Percentiles rank a stretch among this genome's conserved stretches.
Conservation (phyloP, 2,113 vertebrate genomes). For the Mastomys coucha region DNA sequence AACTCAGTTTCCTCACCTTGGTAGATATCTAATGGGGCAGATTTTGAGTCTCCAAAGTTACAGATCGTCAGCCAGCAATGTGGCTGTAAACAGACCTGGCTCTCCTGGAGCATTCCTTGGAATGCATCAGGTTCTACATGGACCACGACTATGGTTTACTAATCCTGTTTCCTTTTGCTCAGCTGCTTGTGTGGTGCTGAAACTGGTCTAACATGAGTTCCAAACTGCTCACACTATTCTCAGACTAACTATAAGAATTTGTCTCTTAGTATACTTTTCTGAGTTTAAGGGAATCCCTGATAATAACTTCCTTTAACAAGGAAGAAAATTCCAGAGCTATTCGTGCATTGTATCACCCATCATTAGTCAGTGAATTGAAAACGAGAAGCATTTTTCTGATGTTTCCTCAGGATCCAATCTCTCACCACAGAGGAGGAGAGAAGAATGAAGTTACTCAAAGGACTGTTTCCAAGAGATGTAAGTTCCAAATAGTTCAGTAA, state of each 20-base stretch:
- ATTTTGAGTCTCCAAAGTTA: neutral
- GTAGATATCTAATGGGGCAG: neutral
- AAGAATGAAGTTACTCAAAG: neutral
- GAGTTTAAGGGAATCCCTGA: slow-evolving; percentile 4
- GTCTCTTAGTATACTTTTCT: neutral
- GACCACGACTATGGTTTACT: neutral
- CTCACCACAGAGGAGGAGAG: neutral
- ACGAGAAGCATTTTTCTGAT: slow-evolving; percentile 12
- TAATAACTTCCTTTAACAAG: neutral
- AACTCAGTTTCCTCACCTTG: neutral
- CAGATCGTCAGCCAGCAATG: neutral
- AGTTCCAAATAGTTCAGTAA: neutral
- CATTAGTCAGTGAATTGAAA: slow-evolving; percentile 33
- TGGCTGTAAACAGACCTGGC: neutral
- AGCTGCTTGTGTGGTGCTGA: neutral
- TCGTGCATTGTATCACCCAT: neutral
- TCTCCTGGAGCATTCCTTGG: neutral
- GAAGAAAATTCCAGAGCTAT: slow-evolving; percentile 43
- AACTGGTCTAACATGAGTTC: neutral
- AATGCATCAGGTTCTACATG: fast-evolving
- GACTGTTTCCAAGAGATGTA: neutral
- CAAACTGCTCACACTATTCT: neutral
- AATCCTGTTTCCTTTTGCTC: neutral
- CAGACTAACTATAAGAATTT: slow-evolving; percentile 3
- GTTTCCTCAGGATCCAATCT: neutral